Conservation (phyloP, 2,113 vertebrate species). For the Sitta europaea region DNA sequence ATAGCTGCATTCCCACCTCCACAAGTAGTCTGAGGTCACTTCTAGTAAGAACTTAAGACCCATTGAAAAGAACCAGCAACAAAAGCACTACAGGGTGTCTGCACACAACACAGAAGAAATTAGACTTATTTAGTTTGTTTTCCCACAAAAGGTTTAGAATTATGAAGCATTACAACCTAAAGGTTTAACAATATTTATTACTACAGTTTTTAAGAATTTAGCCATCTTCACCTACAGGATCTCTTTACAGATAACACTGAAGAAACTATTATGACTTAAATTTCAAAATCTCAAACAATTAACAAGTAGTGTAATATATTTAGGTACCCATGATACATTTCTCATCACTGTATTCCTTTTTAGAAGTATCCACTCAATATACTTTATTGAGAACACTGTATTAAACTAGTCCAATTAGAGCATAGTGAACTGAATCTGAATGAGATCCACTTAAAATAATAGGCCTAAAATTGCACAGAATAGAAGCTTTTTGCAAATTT, state of each 20-base stretch:
- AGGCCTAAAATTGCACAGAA: conserved; percentile 68
- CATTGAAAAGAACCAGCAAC: not conserved
- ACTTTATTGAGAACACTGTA: conserved; percentile 49
- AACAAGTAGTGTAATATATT: not conserved
- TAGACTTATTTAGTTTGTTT: not conserved
- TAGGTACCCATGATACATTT: not conserved
- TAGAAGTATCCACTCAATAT: conserved; percentile 25
- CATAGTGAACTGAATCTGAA: conserved; percentile 69
- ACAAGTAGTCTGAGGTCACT: not conserved
- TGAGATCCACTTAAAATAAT: conserved; percentile 77
- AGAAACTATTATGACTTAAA: not conserved
- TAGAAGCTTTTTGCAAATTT: conserved; percentile 76
- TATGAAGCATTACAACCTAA: not conserved
- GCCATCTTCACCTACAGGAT: not conserved
- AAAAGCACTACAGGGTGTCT: not conserved
- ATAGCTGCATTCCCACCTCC: not conserved
- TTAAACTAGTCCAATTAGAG: conserved; percentile 71
- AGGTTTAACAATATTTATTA: not conserved
- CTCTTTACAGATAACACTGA: not conserved
- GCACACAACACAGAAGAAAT: not conserved
- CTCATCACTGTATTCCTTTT: conserved; percentile 9
- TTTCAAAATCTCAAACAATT: not conserved
- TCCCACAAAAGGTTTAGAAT: not conserved
- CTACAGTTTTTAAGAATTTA: not conserved
- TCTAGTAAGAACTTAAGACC: not conserved